These are phyloP conservation scores for Eulemur rubriventer DNA, from an alignment of 2,797 vertebrate species.

Conservation along the genomic window DNA sequence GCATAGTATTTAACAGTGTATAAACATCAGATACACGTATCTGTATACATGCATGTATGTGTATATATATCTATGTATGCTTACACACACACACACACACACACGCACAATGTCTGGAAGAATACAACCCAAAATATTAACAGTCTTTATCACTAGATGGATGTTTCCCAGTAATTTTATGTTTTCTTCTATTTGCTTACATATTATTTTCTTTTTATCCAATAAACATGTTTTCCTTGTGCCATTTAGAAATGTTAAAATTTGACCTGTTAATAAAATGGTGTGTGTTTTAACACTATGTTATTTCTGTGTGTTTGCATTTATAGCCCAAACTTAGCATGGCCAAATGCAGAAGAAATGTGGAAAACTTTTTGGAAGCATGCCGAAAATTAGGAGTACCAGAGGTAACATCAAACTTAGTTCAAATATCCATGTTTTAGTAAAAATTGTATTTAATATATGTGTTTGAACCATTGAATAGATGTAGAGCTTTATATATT, in stretches of 20 bases:
- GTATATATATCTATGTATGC: neutral
- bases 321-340: slow-evolving; percentile 97
- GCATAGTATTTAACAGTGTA: neutral
- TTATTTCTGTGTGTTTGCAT: slow-evolving; percentile 60
- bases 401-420: slow-evolving; percentile 89
- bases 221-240: neutral
- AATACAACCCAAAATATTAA: neutral
- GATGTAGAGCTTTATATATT: neutral
- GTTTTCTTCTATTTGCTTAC: neutral
- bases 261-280: neutral
- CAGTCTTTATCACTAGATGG: neutral
- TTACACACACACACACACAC: neutral
- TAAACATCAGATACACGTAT: neutral
- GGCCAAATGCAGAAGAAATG: slow-evolving; percentile 97
- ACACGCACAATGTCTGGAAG: neutral
- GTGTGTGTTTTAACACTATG: neutral
- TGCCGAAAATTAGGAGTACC: slow-evolving; percentile 95
- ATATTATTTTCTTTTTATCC: neutral
- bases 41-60: accelerated
- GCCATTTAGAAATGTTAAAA: neutral
- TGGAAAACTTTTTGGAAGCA: slow-evolving; percentile 97
- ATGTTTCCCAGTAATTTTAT: slow-evolving; percentile 19
- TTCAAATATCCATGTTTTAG: slow-evolving; percentile 10
- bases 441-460: neutral
- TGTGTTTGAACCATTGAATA: neutral